Evolutionary conservation across 2,113 vertebrate genomes (phyloP).

Genomic region (Lasiurus borealis): DNA sequence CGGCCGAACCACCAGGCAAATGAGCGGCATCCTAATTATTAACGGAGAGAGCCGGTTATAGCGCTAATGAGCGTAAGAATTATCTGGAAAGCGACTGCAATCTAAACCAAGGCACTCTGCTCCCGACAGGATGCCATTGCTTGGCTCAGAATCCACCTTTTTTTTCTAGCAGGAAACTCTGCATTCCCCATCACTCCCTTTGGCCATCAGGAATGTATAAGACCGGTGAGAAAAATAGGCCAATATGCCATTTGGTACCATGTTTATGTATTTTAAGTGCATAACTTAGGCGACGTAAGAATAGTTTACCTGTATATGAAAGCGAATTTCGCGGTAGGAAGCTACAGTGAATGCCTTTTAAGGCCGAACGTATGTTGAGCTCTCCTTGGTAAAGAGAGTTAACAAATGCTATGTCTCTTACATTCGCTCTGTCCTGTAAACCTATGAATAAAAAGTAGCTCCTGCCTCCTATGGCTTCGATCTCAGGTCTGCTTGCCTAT

Average conservation of each 20-base stretch:
- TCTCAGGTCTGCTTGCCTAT: slow-evolving; percentile 63
- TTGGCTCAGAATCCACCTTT: slow-evolving; percentile 46
- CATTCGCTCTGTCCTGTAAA: slow-evolving; percentile 74
- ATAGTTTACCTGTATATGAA: slow-evolving; percentile 78
- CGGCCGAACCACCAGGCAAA: neutral
- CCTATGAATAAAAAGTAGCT: slow-evolving; percentile 84
- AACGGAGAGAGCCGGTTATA: neutral
- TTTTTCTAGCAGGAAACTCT: slow-evolving; percentile 64
- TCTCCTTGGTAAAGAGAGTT: slow-evolving; percentile 82
- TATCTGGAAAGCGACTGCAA: neutral
- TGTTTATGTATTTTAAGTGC: slow-evolving; percentile 82
- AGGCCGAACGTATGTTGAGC: slow-evolving; percentile 77
- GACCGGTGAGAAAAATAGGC: slow-evolving; percentile 75
- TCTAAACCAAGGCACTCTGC: neutral
- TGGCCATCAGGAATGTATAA: slow-evolving; percentile 66
- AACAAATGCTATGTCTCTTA: slow-evolving; percentile 72
- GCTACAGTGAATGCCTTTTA: slow-evolving; percentile 75
- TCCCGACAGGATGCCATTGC: neutral
- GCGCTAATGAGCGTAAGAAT: neutral
- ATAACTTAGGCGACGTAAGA: slow-evolving; percentile 75
- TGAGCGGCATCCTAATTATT: neutral
- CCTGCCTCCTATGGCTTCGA: slow-evolving; percentile 29
- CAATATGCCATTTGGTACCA: slow-evolving; percentile 73
- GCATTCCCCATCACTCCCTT: slow-evolving; percentile 54
- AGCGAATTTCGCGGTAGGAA: slow-evolving; percentile 69